Base-by-base conservation (phyloP, 2,113 vertebrate genomes). In the Chrysochloris asiatica region DNA sequence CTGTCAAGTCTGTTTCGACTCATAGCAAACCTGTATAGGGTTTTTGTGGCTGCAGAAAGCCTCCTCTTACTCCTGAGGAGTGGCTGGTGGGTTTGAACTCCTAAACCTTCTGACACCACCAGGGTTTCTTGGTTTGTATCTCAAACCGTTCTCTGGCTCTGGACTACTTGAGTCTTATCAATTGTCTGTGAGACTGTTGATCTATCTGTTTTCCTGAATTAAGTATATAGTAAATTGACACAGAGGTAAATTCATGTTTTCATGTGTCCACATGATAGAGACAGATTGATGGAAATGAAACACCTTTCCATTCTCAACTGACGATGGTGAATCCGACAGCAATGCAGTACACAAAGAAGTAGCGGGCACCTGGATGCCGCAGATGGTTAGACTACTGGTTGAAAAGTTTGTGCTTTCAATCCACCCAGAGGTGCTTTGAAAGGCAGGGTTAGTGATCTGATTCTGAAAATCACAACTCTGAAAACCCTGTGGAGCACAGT, bases 181-280 rank as follows among this genome's bases (percentile, higher is more conserved):
- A 56, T 36, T 36, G 33, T 50, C 30, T n/a, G 26, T 88, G 47
- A 24, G 17, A 61, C 8, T 38, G 2, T 89, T 72, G 19, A 19
- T 71, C n/a, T 63, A 85, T 72, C 26, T 73, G 52, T 83, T 81
- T 84, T 52, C 36, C 24, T 36, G 21, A 88, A 85, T 78, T 75
- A 84, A 67, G 36, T 63, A 61, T 91, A 41, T 6, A 45, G 41
- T 54, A 82, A 48, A 54, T 14, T 86, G 36, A 77, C 59, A 11
- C 61, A 59, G 48, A 89, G 80, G 6, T 67, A 87, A 67, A 73
- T 84, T 93, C 28, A 93, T 67, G 13, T 21, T 93, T 91, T 81
- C 21, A 45, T 17, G 33, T 82, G 36, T 50, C 19, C 5, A 22
- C 30, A 26, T n/a, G 10, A 79, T 61, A 85, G 48, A 89, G 87